A percentile compares a stretch with the other conserved stretches of the same genome.
phyloP scores from a whole-genome alignment of 2,888 invertebrate species.

The Perizoma flavofasciatum region DNA sequence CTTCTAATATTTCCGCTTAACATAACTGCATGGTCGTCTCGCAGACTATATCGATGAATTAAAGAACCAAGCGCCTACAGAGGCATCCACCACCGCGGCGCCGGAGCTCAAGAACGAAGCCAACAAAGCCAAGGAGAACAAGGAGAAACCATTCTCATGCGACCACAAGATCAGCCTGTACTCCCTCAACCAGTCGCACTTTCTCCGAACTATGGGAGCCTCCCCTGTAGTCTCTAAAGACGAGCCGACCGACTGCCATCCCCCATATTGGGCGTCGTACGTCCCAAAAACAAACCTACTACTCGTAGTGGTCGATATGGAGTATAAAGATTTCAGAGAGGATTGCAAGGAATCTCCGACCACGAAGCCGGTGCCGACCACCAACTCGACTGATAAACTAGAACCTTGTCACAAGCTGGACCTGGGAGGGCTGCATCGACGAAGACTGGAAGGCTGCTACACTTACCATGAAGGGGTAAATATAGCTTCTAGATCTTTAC shows the following conservation, averaged over 20 bases:
- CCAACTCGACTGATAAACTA: slow-evolving; percentile 66
- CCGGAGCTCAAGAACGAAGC: slow-evolving; percentile 53
- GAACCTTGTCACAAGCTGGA: slow-evolving; percentile 91
- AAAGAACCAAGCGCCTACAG: slow-evolving; percentile 51
- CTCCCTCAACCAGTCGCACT: slow-evolving; percentile 85
- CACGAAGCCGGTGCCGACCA: slow-evolving; percentile 75
- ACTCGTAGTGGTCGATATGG: slow-evolving; percentile 87
- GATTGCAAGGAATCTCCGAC: slow-evolving; percentile 84
- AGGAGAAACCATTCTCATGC: slow-evolving; percentile 85
- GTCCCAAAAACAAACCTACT: slow-evolving; percentile 91
- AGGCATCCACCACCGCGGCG: slow-evolving; percentile 48
- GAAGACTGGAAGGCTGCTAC: slow-evolving; percentile 89
- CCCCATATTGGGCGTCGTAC: slow-evolving; percentile 87
- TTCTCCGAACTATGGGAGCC: slow-evolving; percentile 64
- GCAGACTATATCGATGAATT: slow-evolving; percentile 53
- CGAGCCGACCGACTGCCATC: slow-evolving; percentile 58
- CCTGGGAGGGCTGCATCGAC: slow-evolving; percentile 86
- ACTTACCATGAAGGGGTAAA: slow-evolving; percentile 88
- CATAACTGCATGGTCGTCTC: slow-evolving; percentile 68
- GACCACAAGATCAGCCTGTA: slow-evolving; percentile 89
- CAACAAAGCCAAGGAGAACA: slow-evolving; percentile 63
- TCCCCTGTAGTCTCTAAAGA: slow-evolving; percentile 61
- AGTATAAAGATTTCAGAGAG: slow-evolving; percentile 44
- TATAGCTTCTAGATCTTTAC: background rate
- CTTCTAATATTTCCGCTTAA: slow-evolving; percentile 64